Evolutionary conservation across 2,797 vertebrate species (phyloP).

Genomic region (Dryobates pubescens): DNA sequence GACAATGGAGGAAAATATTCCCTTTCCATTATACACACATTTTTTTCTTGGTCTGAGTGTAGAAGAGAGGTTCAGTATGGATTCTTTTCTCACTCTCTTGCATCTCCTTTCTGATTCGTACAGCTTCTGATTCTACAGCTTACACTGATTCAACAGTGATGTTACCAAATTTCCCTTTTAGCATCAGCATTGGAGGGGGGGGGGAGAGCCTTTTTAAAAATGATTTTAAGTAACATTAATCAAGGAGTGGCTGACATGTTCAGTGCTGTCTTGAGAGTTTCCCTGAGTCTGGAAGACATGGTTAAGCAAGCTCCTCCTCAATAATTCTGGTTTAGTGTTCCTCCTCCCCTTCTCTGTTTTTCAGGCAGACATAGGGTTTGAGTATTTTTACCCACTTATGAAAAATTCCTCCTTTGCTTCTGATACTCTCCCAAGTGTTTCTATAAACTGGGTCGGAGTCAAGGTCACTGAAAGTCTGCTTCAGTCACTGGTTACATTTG

Average conservation of each 20-base stretch:
- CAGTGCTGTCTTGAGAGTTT: background rate
- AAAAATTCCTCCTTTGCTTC: background rate
- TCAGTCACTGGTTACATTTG: constrained; percentile 22
- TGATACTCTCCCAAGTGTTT: constrained; percentile 11
- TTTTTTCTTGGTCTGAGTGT: background rate
- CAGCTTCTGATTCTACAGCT: background rate
- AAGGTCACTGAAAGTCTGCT: constrained; percentile 39
- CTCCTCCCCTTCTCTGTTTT: constrained; percentile 12
- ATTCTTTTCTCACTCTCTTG: background rate
- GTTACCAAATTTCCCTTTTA: background rate
- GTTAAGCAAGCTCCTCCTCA: constrained; percentile 27
- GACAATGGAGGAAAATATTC: constrained; percentile 22
- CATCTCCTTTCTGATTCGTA: background rate
- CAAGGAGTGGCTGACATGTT: background rate
- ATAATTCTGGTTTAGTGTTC: background rate
- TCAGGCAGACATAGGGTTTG: background rate
- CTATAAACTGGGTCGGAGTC: constrained; percentile 26
- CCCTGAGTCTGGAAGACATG: background rate
- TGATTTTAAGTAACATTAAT: background rate
- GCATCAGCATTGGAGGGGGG: background rate
- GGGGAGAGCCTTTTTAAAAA: no score
- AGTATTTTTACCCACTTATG: background rate
- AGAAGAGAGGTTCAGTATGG: background rate
- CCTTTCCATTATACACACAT: background rate
- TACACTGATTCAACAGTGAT: background rate